Conservation (phyloP, 2,113 vertebrate species). For the Corapipo altera region DNA sequence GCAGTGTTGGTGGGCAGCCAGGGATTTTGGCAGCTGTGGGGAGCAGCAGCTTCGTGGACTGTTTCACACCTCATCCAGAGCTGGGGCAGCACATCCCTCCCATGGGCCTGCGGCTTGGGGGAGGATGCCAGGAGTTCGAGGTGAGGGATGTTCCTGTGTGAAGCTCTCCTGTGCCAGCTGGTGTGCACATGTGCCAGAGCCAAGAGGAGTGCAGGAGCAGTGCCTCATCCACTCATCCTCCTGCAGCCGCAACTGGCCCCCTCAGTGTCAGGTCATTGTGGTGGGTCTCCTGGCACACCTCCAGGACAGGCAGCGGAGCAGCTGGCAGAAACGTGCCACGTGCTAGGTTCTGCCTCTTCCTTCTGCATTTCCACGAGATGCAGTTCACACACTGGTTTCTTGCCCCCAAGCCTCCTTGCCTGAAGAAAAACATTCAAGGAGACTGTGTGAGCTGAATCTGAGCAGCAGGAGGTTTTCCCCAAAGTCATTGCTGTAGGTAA, state of each 20-base stretch:
- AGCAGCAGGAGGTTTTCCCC: not conserved
- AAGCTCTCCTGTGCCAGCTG: not conserved
- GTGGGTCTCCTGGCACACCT: not conserved
- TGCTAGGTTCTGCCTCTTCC: not conserved
- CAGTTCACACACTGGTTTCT: not conserved
- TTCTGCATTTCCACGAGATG: not conserved
- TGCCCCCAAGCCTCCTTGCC: conserved; percentile 6
- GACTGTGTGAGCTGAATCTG: conserved; percentile 18
- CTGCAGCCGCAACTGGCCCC: rapidly evolving
- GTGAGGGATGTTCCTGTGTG: rapidly evolving
- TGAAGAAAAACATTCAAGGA: conserved; percentile 48
- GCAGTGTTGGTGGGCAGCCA: not conserved
- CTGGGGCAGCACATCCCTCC: not conserved
- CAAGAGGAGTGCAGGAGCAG: rapidly evolving
- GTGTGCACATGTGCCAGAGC: not conserved
- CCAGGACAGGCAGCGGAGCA: not conserved
- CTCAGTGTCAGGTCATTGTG: rapidly evolving
- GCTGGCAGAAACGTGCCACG: not conserved
- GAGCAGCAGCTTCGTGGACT: rapidly evolving
- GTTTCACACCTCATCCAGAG: not conserved
- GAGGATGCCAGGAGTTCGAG: not conserved
- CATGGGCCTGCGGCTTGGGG: rapidly evolving
- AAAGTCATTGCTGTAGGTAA: conserved; percentile 40
- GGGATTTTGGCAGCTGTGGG: conserved; percentile 13
- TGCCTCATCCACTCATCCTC: not conserved